phyloP scores from a whole-genome alignment of 2,888 invertebrate genomes.

The Apodemia zela region DNA sequence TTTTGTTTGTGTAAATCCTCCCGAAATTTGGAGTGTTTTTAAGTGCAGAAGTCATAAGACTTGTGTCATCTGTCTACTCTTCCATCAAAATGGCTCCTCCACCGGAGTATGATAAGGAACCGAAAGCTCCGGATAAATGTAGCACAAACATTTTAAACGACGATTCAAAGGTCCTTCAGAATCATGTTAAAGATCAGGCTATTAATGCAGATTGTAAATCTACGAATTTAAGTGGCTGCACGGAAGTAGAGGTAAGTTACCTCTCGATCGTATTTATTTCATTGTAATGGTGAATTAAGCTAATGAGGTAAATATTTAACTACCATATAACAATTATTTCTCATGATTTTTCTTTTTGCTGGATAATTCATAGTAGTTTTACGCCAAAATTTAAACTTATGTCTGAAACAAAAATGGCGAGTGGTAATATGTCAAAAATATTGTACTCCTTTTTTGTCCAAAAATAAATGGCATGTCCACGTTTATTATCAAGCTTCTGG shows the following conservation, averaged over 20 bases:
- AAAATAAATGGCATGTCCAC: slow-evolving; percentile 6
- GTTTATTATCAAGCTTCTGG: not conserved
- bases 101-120: slow-evolving; percentile 88
- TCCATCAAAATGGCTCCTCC: slow-evolving; percentile 88
- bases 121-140: slow-evolving; percentile 87
- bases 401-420: slow-evolving; percentile 49
- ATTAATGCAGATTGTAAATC: slow-evolving; percentile 62
- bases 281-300: not conserved
- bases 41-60: slow-evolving; percentile 77
- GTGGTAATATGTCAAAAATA: slow-evolving; percentile 50
- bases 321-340: not conserved
- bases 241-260: slow-evolving; percentile 70
- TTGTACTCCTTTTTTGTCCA: slow-evolving; percentile 23
- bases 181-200: slow-evolving; percentile 62
- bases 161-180: slow-evolving; percentile 71
- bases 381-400: slow-evolving; percentile 38
- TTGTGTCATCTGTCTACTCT: slow-evolving; percentile 81
- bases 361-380: slow-evolving; percentile 8
- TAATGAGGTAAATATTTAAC: not conserved
- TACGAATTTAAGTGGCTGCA: slow-evolving; percentile 50
- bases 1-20: slow-evolving; percentile 9
- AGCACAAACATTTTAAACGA: slow-evolving; percentile 60
- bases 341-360: not conserved
- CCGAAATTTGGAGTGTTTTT: slow-evolving; percentile 45
- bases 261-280: slow-evolving; percentile 29